These are phyloP conservation scores for Pteronura brasiliensis DNA, from an alignment of 2,113 vertebrate genomes.

Conservation along the genomic window DNA sequence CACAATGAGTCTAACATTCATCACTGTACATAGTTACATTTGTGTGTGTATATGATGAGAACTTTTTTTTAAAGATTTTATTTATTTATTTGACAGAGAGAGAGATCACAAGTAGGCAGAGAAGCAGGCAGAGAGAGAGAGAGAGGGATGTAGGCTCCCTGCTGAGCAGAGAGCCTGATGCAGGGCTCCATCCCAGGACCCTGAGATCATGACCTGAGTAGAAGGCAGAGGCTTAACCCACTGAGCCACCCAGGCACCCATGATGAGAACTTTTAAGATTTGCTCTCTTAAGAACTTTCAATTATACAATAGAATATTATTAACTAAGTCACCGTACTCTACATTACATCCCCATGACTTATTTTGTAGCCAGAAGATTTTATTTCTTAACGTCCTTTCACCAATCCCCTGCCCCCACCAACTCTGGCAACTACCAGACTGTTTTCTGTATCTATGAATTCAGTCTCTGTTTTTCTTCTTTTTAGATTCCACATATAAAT, in stretches of 20 bases:
- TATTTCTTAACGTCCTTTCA: neutral
- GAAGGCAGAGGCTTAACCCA: too few species aligned
- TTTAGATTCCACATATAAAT: neutral
- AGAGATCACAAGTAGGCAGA: too few species aligned
- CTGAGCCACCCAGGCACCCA: too few species aligned
- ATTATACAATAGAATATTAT: neutral
- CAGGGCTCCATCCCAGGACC: too few species aligned
- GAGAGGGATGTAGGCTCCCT: too few species aligned
- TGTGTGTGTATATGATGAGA: neutral
- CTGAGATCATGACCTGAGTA: too few species aligned
- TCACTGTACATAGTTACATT: neutral
- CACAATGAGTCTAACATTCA: neutral
- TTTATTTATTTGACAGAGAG: too few species aligned
- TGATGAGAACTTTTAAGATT: neutral
- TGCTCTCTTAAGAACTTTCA: neutral
- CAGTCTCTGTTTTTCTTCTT: neutral
- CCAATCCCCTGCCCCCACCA: too few species aligned
- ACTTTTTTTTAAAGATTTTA: neutral
- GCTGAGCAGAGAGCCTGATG: too few species aligned
- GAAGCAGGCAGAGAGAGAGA: too few species aligned
- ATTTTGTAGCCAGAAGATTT: neutral
- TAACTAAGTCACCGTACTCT: neutral
- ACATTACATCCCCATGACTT: neutral
- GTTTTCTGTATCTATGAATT: neutral
- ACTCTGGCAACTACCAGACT: neutral